These are phyloP conservation scores for Julus scanicus DNA, from an alignment of 2,888 invertebrate genomes.

Conservation along the genomic window DNA sequence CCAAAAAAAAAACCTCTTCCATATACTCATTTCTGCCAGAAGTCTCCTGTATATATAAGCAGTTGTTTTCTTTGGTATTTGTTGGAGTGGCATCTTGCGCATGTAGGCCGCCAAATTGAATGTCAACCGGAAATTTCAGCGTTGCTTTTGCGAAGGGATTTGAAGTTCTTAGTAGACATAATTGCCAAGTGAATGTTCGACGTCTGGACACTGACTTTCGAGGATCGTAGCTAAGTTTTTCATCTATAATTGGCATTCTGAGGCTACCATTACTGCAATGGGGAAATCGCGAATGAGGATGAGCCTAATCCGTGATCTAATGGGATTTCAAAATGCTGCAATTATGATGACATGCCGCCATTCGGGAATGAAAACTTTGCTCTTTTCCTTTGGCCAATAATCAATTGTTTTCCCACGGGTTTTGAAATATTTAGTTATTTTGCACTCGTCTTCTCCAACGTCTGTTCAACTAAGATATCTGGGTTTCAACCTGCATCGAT, in stretches of 20 bases:
- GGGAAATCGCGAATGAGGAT: background rate
- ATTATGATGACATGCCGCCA: background rate
- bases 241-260: constrained; percentile 11
- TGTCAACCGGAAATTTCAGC: background rate
- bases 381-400: background rate
- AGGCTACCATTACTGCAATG: background rate
- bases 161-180: constrained; percentile 13
- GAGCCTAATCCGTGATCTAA: background rate
- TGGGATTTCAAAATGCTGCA: constrained; percentile 1
- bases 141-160: background rate
- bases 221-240: background rate
- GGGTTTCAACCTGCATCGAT: background rate
- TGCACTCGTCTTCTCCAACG: background rate
- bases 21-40: background rate
- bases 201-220: background rate
- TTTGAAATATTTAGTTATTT: background rate
- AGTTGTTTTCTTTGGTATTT: background rate
- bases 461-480: background rate
- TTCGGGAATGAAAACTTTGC: background rate
- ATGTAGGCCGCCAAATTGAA: background rate
- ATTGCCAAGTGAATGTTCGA: constrained; percentile 6
- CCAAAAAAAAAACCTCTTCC: background rate
- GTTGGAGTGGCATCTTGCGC: background rate
- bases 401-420: background rate
- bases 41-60: background rate